A percentile compares a stretch with the other conserved stretches of the same genome.
Conservation (phyloP, 2,113 vertebrate species). For the Falco punctatus region DNA sequence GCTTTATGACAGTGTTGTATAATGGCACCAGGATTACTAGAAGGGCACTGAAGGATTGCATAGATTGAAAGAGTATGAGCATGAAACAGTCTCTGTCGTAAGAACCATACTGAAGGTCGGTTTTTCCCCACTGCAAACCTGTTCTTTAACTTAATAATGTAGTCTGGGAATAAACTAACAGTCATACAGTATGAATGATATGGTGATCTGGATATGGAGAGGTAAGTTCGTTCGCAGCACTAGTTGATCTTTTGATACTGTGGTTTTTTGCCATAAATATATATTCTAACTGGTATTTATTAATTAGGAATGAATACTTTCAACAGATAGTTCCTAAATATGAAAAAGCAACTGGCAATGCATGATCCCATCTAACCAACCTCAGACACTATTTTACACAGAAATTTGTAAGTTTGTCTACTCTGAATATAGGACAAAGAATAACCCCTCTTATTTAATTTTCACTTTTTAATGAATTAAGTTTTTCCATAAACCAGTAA, state of each 20-base stretch:
- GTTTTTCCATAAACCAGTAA: neutral
- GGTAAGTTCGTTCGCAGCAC: neutral
- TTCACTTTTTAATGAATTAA: neutral
- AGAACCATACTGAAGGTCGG: fast-evolving
- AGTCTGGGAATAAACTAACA: neutral
- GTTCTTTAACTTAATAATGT: neutral
- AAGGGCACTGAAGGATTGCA: neutral
- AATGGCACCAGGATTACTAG: neutral
- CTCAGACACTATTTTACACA: neutral
- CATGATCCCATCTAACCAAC: neutral
- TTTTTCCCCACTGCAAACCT: neutral
- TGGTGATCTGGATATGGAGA: neutral
- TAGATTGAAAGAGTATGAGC: neutral
- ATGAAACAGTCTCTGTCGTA: neutral
- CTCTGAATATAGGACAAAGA: neutral
- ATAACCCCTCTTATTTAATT: neutral
- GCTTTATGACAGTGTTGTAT: neutral
- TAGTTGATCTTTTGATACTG: neutral
- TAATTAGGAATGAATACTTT: neutral
- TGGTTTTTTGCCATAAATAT: neutral
- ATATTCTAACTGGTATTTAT: neutral
- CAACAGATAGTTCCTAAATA: neutral
- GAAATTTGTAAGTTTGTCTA: neutral
- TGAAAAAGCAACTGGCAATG: neutral
- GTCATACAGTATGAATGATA: neutral